Base-by-base conservation (phyloP, 2,113 vertebrate genomes). In the Callopanchax toddi region DNA sequence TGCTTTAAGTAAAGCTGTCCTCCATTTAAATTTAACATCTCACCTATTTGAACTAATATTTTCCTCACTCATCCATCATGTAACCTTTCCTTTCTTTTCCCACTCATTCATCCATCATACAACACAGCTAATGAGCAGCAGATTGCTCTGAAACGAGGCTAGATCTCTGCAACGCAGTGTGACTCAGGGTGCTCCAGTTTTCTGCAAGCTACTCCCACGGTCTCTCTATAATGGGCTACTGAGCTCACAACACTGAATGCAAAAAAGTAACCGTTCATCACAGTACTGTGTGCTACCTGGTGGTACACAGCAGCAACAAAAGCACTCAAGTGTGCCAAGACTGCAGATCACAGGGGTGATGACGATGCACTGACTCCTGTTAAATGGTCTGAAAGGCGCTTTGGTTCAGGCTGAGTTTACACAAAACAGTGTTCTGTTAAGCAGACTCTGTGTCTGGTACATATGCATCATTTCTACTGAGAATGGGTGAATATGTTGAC, bases 151-250 rank as follows among this genome's bases (percentile, higher is more conserved):
- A 63, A 76, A 71, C 3, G 13, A 72, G 74, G 70, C 49, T 61
- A 55, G 1, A 59, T 71, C 49, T 62, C 67, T 69, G 49, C 57
- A 50, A n/a, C 3, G 17, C 68, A 71, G 82, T 48, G 71, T 76
- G 77, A 81, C 62, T 85, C 74, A 78, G 74, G 71, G 40, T 67
- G 66, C 39, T 82, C 71, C 52, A 77, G 34, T 81, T 85, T 81
- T 68, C 37, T 70, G 67, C 49, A 76, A 53, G 70, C 53, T 43
- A 54, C 71, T 82, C 56, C 61, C 55, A 57, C 63, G 12, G 36
- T 60, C 52, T 45, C 56, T 67, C 59, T 10, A 3, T 26, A 36
- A 46, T 37, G 63, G 37, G 50, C 56, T 39, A 61, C 57, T 57
- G 18, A 10, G 29, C 66, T 59, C 13, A 60, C 64, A 62, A 42